These are phyloP conservation scores for Platypus cylindrus DNA, from an alignment of 2,888 invertebrate genomes.

Conservation along the genomic window DNA sequence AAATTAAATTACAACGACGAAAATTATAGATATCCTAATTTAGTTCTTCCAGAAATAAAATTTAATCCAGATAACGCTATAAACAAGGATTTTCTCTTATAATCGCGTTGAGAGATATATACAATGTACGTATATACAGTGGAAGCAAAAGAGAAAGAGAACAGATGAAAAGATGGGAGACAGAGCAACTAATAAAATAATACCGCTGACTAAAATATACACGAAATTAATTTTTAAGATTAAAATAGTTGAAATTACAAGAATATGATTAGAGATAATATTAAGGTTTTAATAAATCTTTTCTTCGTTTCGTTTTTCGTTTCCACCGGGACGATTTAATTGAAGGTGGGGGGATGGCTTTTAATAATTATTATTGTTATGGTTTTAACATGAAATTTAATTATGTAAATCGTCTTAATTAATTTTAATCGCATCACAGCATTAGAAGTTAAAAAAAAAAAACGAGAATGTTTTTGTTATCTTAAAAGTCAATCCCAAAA, in stretches of 20 bases:
- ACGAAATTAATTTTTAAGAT: conserved; percentile 18
- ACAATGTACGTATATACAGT: too few species aligned
- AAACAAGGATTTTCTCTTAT: conserved; percentile 12
- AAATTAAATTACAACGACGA: conserved; percentile 7
- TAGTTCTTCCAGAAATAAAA: conserved; percentile 13
- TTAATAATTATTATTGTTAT: too few species aligned
- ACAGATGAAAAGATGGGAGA: too few species aligned
- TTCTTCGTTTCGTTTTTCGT: too few species aligned
- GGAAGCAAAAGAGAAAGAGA: too few species aligned
- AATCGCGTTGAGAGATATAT: conserved; percentile 13
- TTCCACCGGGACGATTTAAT: neutral
- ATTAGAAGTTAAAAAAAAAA: too few species aligned
- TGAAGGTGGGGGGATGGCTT: neutral
- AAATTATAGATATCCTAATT: conserved; percentile 13
- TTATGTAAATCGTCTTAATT: too few species aligned
- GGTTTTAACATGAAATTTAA: too few species aligned
- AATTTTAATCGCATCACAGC: too few species aligned
- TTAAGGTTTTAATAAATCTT: too few species aligned
- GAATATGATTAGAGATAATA: neutral
- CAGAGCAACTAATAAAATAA: conserved; percentile 18
- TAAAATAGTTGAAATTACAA: conserved; percentile 16
- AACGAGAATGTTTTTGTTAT: too few species aligned
- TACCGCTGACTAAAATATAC: conserved; percentile 18
- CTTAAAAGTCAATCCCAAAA: too few species aligned
- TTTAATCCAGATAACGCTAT: conserved; percentile 12